A percentile compares a stretch with the other conserved stretches of the same genome.
Evolutionary conservation across 2,113 vertebrate species (phyloP).

Genomic region (Tonatia bakeri): DNA sequence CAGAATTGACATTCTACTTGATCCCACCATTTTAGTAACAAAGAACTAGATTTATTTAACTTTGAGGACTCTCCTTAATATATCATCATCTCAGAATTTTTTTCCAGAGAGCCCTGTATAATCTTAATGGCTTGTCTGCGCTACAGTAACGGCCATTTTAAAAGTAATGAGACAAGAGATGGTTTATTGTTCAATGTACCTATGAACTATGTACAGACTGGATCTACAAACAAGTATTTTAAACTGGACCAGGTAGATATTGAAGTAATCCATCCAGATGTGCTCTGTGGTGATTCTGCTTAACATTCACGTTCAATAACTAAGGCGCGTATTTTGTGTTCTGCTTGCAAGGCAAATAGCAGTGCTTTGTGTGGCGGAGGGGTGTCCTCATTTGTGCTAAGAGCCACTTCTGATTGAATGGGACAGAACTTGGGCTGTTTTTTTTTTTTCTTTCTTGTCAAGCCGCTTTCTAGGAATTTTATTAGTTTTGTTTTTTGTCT

Average conservation of each 20-base stretch:
- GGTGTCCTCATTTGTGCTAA: not conserved
- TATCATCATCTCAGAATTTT: not conserved
- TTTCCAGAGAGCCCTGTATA: not conserved
- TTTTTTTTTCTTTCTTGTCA: not conserved
- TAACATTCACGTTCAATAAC: slow-evolving; percentile 7
- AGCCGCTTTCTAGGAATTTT: slow-evolving; percentile 40
- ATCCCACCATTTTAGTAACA: slow-evolving; percentile 20
- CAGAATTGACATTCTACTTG: not conserved
- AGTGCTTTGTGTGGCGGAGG: not conserved
- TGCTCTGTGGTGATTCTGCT: slow-evolving; percentile 25
- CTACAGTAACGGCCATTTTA: slow-evolving; percentile 45
- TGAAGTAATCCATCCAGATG: slow-evolving; percentile 1
- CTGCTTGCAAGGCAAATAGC: not conserved
- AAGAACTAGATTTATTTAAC: not conserved
- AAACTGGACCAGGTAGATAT: slow-evolving; percentile 53
- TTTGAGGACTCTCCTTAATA: slow-evolving; percentile 32
- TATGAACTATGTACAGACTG: slow-evolving; percentile 44
- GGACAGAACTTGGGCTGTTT: slow-evolving; percentile 14
- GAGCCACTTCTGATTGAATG: slow-evolving; percentile 17
- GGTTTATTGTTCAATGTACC: not conserved
- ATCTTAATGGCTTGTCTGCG: slow-evolving; percentile 30
- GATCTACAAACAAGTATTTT: slow-evolving; percentile 38
- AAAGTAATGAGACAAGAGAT: not conserved
- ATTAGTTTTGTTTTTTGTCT: not conserved
- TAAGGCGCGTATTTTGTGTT: not conserved